Conservation (phyloP, 2,113 vertebrate genomes). For the Channa maculata region DNA sequence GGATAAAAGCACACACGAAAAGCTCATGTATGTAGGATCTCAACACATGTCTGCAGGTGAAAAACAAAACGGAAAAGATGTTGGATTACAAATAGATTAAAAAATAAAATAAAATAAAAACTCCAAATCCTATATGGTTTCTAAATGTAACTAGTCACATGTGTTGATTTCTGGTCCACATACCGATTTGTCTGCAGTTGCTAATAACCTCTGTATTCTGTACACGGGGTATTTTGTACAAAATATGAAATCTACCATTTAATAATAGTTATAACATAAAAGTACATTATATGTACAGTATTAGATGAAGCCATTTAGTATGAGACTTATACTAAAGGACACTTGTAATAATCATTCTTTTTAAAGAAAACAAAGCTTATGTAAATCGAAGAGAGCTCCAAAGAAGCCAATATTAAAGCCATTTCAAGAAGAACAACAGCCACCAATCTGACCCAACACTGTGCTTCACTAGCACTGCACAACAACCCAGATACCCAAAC, state of each 20-base stretch:
- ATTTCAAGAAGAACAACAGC: slow-evolving; percentile 87
- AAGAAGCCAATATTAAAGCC: slow-evolving; percentile 84
- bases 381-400: slow-evolving; percentile 72
- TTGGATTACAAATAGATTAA: slow-evolving; percentile 72
- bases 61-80: slow-evolving; percentile 62
- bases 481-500: neutral
- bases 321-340: slow-evolving; percentile 93
- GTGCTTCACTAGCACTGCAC: neutral
- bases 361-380: slow-evolving; percentile 77
- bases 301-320: slow-evolving; percentile 91
- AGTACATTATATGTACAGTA: slow-evolving; percentile 99
- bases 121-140: slow-evolving; percentile 69
- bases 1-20: slow-evolving; percentile 83
- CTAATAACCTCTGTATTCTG: slow-evolving; percentile 87
- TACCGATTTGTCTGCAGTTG: slow-evolving; percentile 73
- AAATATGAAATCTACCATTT: slow-evolving; percentile 99
- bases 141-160: slow-evolving; percentile 75
- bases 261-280: slow-evolving; percentile 96
- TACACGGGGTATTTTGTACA: slow-evolving; percentile 96
- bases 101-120: slow-evolving; percentile 68
- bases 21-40: slow-evolving; percentile 76
- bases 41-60: slow-evolving; percentile 72
- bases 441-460: slow-evolving; percentile 70
- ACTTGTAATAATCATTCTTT: slow-evolving; percentile 87
- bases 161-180: slow-evolving; percentile 77